A percentile compares a stretch with the other conserved stretches of the same genome.
Evolutionary conservation across 2,113 vertebrate genomes (phyloP).

Genomic region (Halichoerus grypus): DNA sequence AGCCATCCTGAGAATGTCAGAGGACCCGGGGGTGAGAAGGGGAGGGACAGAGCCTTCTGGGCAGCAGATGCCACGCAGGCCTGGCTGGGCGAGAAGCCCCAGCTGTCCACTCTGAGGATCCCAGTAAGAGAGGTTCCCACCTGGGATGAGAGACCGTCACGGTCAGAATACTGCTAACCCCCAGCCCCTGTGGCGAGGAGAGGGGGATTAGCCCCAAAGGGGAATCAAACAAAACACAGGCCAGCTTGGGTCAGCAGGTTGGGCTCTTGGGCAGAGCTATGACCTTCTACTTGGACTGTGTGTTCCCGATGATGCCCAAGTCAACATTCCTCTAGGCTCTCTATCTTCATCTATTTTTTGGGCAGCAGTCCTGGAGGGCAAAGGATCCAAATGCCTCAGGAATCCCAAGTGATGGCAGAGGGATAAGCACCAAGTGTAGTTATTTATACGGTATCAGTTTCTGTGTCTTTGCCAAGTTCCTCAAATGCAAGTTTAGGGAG

Average conservation of each 20-base stretch:
- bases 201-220: not conserved
- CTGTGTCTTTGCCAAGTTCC: conserved; percentile 22
- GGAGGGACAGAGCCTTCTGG: not conserved
- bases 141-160: not conserved
- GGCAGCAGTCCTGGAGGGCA: conserved; percentile 48
- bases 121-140: not conserved
- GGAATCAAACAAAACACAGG: not conserved
- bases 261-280: not conserved
- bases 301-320: not conserved
- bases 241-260: not conserved
- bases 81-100: not conserved
- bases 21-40: not conserved
- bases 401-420: conserved; percentile 33
- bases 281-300: not conserved
- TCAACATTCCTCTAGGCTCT: not conserved
- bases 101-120: not conserved
- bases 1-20: not conserved
- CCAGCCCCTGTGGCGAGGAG: not conserved
- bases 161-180: not conserved
- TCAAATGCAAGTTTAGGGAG: not conserved
- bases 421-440: conserved; percentile 8
- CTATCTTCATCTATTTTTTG: not conserved
- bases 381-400: not conserved
- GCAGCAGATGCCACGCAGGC: not conserved
- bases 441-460: conserved; percentile 36